A percentile compares a stretch with the other conserved stretches of the same genome.
phyloP scores from a whole-genome alignment of 2,797 vertebrate genomes.

The Microctenopoma lineatum region DNA sequence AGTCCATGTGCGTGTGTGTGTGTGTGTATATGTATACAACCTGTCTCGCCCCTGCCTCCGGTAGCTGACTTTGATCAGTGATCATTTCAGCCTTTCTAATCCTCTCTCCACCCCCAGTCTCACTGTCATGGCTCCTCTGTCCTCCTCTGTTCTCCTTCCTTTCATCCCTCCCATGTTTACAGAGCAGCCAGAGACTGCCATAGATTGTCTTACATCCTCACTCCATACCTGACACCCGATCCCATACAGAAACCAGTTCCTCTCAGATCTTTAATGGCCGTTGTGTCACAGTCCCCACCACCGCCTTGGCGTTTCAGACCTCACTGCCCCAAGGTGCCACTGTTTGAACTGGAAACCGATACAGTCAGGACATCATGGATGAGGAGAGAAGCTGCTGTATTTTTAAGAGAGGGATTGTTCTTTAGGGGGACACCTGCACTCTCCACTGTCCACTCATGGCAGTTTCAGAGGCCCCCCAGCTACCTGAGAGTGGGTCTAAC shows the following conservation, averaged over 20 bases:
- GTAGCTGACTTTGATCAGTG: constrained; percentile 85
- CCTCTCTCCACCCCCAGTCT: constrained; percentile 80
- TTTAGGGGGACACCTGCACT: constrained; percentile 69
- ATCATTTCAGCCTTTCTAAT: constrained; percentile 84
- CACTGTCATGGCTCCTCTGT: constrained; percentile 84
- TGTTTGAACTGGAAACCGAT: constrained; percentile 81
- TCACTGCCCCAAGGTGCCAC: constrained; percentile 75
- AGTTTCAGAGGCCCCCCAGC: constrained; percentile 36
- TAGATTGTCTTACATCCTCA: constrained; percentile 85
- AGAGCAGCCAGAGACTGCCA: constrained; percentile 80
- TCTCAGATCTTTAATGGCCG: constrained; percentile 83
- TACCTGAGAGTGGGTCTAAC: constrained; percentile 58
- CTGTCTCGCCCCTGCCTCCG: constrained; percentile 80
- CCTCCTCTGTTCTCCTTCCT: constrained; percentile 81
- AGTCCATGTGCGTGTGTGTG: neutral
- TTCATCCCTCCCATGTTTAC: constrained; percentile 84
- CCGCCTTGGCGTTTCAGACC: constrained; percentile 67
- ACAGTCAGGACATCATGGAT: constrained; percentile 64
- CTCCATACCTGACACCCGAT: constrained; percentile 81
- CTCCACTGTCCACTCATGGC: constrained; percentile 58
- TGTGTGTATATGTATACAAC: constrained; percentile 57
- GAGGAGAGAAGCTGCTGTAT: constrained; percentile 64
- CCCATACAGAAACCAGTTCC: constrained; percentile 75
- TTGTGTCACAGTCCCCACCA: constrained; percentile 78
- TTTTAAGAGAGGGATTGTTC: constrained; percentile 70